A percentile compares a stretch with the other conserved stretches of the same genome.
These are phyloP conservation scores for Caenorhabditis sp. DNA, from an alignment of 2,888 invertebrate genomes.

Conservation along the genomic window DNA sequence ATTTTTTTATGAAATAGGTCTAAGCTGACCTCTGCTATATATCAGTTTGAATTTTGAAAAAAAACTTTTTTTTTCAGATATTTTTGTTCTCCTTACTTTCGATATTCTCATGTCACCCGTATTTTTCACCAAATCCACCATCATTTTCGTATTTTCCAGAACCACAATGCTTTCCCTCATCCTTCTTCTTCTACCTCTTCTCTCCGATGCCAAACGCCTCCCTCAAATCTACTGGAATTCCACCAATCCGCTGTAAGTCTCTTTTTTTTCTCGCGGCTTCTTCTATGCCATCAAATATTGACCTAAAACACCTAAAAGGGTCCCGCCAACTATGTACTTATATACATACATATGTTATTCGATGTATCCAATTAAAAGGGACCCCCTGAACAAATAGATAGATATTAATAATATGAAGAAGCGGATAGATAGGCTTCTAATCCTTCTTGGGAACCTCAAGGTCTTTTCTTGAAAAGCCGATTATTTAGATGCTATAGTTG, in stretches of 20 bases:
- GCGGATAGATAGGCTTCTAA: not conserved
- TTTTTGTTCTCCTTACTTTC: too few species aligned
- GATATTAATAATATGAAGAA: too few species aligned
- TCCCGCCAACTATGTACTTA: not conserved
- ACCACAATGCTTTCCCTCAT: not conserved
- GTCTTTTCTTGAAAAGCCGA: not conserved
- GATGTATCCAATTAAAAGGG: not conserved
- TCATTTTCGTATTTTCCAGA: too few species aligned
- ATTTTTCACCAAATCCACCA: not conserved
- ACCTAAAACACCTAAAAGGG: not conserved
- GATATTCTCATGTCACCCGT: too few species aligned
- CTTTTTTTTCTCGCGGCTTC: not conserved
- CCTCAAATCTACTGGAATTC: conserved; percentile 57
- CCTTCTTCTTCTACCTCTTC: not conserved
- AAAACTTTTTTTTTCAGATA: not conserved
- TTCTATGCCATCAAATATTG: not conserved
- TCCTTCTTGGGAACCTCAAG: not conserved
- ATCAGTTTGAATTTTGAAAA: too few species aligned
- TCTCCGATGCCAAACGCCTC: conserved; percentile 33
- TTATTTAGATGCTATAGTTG: not conserved
- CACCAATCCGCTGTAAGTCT: conserved; percentile 53
- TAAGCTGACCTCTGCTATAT: too few species aligned
- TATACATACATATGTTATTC: not conserved
- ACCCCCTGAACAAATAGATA: not conserved
- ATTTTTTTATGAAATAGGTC: not conserved